Evolutionary conservation across 2,888 invertebrate species (phyloP).

Genomic region (Troides oblongomaculatus): DNA sequence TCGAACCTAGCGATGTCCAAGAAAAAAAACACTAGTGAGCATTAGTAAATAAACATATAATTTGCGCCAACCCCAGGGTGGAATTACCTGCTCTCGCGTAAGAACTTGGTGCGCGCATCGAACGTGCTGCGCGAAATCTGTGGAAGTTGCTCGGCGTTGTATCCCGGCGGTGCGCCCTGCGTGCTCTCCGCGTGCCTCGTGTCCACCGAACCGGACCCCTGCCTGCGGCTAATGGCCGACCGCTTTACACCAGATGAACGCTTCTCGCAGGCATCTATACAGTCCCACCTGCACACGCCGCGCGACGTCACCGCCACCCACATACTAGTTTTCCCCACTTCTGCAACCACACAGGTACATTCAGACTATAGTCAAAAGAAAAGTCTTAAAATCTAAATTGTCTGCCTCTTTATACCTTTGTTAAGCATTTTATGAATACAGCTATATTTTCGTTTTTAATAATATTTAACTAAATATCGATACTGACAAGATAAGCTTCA

Average conservation of each 20-base stretch:
- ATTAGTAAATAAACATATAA: too few relatives aligned
- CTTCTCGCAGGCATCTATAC: slow-evolving; percentile 91
- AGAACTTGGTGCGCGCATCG: slow-evolving; percentile 92
- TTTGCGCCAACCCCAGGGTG: slow-evolving; percentile 80
- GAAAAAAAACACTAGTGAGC: too few relatives aligned
- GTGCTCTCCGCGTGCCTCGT: slow-evolving; percentile 99
- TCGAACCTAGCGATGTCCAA: too few relatives aligned
- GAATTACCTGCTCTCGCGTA: slow-evolving; percentile 95
- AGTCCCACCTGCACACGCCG: slow-evolving; percentile 95
- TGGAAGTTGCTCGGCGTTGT: slow-evolving; percentile 90
- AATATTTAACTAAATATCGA: too few relatives aligned
- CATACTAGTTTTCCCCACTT: slow-evolving; percentile 98
- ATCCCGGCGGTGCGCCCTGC: slow-evolving; percentile 91
- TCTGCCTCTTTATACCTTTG: too few relatives aligned
- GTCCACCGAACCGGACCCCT: slow-evolving; percentile 94
- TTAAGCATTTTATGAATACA: too few relatives aligned
- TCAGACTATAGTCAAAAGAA: not conserved
- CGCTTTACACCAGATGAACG: slow-evolving; percentile 97
- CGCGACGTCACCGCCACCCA: slow-evolving; percentile 98
- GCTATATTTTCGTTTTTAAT: too few relatives aligned
- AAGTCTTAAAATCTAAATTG: too few relatives aligned
- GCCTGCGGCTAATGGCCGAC: slow-evolving; percentile 94
- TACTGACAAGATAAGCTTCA: too few relatives aligned
- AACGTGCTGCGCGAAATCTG: slow-evolving; percentile 94
- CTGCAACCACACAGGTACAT: slow-evolving; percentile 92